Evolutionary conservation across 2,113 vertebrate genomes (phyloP).

Genomic region (Aspiorhynchus laticeps): DNA sequence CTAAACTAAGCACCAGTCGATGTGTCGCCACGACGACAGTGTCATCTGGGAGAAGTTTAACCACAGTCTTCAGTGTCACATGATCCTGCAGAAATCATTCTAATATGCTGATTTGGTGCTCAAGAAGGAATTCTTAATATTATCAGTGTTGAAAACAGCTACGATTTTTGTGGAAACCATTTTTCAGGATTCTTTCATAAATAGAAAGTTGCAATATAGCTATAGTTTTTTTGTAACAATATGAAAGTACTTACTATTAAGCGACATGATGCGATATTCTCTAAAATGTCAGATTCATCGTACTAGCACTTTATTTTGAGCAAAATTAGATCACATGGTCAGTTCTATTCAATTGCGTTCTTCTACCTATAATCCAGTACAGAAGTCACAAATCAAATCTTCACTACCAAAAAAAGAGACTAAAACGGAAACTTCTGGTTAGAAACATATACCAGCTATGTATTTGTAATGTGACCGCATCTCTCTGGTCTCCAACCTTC

Average conservation of each 20-base stretch:
- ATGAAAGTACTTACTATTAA: not conserved
- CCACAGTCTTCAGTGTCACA: not conserved
- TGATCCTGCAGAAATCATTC: not conserved
- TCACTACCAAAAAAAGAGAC: not conserved
- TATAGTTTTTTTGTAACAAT: not conserved
- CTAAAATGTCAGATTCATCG: not conserved
- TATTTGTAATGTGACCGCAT: not conserved
- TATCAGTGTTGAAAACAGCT: not conserved
- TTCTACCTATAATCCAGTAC: not conserved
- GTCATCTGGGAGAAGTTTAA: constrained; percentile 31
- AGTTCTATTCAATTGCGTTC: not conserved
- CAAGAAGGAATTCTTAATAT: not conserved
- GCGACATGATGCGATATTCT: not conserved
- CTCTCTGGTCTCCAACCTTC: not conserved
- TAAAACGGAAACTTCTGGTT: not conserved
- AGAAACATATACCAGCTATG: not conserved
- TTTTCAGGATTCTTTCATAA: not conserved
- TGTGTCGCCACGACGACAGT: not conserved
- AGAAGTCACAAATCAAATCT: not conserved
- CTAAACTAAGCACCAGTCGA: constrained; percentile 12
- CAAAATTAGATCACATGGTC: not conserved
- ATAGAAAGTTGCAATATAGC: too few species aligned
- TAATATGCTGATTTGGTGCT: not conserved
- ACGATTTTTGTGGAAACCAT: not conserved
- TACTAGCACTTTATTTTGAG: not conserved